Evolutionary conservation across 53 echinoderm and acorn worm genomes (phyloP), one percentile per base, ranked within the genome.

Genomic region (Arbacia lixula): DNA sequence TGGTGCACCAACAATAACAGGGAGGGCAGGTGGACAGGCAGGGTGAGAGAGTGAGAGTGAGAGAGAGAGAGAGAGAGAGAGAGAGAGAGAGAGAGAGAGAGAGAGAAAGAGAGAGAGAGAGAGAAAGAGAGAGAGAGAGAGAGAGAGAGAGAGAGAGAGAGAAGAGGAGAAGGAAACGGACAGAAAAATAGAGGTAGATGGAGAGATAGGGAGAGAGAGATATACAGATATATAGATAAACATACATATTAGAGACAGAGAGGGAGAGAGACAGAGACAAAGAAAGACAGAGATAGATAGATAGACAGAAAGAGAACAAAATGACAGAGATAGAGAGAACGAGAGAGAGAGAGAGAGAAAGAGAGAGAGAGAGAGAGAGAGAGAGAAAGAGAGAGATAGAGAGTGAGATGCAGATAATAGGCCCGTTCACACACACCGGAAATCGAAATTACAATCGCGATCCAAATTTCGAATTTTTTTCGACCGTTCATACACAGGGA

Each of bases 21-120:
- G 38, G 9, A 37, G 22, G 19, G 67, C 71, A 71, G 71, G 30
- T 71, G 71, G 25, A n/a, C n/a, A n/a, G n/a, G n/a, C n/a, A n/a
- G n/a, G n/a, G n/a, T n/a, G n/a, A n/a, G n/a, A n/a, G n/a, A n/a
- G n/a, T n/a, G n/a, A n/a, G n/a, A n/a, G n/a, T n/a, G n/a, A n/a
- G n/a, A n/a, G n/a, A n/a, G n/a, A n/a, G n/a, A n/a, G n/a, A n/a
- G n/a, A n/a, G n/a, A n/a, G n/a, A n/a, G n/a, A n/a, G n/a, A n/a
- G n/a, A n/a, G n/a, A 46, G 46, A 14, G 14, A 46, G 46, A 46
- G 46, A 46, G 46, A 46, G 46, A 46, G 46, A 46, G 46, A 14
- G 14, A 46, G 46, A 46, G 8, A 46, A 14, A 46, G 8, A 46
- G 46, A 46, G 8, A 58, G 24, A 58, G 58, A n/a, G 58, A 31